phyloP scores from a whole-genome alignment of 2,888 invertebrate species.

The Amphipoea oculea region DNA sequence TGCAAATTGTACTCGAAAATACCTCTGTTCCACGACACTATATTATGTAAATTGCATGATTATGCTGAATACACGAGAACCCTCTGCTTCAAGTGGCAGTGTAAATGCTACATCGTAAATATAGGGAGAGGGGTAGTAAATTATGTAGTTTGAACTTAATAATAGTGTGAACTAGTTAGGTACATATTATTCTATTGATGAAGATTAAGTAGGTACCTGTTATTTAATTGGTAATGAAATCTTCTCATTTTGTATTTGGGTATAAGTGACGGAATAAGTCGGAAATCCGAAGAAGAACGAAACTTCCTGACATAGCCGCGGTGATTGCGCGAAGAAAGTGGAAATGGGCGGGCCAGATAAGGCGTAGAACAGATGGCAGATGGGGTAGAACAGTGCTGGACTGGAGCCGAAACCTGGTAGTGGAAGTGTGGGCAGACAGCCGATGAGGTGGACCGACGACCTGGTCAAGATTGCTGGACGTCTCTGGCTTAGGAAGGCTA shows the following conservation, averaged over 20 bases:
- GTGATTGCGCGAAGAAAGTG: too few species aligned
- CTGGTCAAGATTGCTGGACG: too few species aligned
- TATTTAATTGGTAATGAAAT: neutral
- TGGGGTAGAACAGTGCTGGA: too few species aligned
- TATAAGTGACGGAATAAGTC: neutral
- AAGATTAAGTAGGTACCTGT: neutral
- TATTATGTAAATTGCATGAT: conserved; percentile 46
- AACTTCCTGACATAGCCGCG: too few species aligned
- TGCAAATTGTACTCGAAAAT: conserved; percentile 10
- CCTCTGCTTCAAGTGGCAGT: conserved; percentile 28
- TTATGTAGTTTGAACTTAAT: conserved; percentile 18
- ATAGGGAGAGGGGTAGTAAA: conserved; percentile 20
- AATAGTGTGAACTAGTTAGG: conserved; percentile 28
- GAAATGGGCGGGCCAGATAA: too few species aligned
- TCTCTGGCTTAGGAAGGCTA: too few species aligned
- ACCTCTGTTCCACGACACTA: neutral
- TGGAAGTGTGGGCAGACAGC: too few species aligned
- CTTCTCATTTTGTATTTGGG: neutral
- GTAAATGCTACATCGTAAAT: conserved; percentile 40
- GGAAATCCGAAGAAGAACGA: too few species aligned
- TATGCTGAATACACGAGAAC: conserved; percentile 25
- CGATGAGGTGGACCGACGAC: too few species aligned
- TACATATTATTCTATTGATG: neutral
- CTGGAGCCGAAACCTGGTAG: too few species aligned
- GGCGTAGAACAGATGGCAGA: too few species aligned